A percentile compares a stretch with the other conserved stretches of the same genome.
These are phyloP conservation scores for Drosophila suboccidentalis DNA, from an alignment of 2,888 invertebrate genomes.

Conservation along the genomic window DNA sequence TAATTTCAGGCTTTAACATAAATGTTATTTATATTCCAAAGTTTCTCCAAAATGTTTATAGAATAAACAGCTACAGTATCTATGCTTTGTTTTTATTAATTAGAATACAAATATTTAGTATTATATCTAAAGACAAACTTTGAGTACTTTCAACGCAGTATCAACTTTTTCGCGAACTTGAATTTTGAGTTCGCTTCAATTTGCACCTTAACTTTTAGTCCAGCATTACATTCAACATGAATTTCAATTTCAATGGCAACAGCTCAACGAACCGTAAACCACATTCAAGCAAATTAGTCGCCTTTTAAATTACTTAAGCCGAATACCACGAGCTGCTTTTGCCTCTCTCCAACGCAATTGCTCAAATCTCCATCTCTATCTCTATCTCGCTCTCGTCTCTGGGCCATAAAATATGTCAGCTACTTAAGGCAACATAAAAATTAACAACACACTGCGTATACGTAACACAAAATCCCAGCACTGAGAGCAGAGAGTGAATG, in stretches of 20 bases:
- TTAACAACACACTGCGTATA: slow-evolving; percentile 63
- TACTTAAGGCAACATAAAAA: slow-evolving; percentile 66
- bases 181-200: slow-evolving; percentile 11
- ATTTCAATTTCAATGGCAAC: slow-evolving; percentile 42
- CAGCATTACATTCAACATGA: slow-evolving; percentile 31
- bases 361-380: slow-evolving; percentile 5
- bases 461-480: slow-evolving; percentile 40
- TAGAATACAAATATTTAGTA: not conserved
- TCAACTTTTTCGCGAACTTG: not conserved
- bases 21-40: not conserved
- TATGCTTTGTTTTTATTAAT: not conserved
- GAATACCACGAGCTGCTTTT: slow-evolving; percentile 1
- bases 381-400: slow-evolving; percentile 19
- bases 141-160: not conserved
- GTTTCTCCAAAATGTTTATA: not conserved
- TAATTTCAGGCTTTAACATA: too few relatives aligned
- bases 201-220: slow-evolving; percentile 19
- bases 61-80: too few relatives aligned
- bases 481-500: slow-evolving; percentile 7
- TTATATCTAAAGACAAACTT: not conserved
- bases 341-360: not conserved
- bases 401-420: slow-evolving; percentile 61
- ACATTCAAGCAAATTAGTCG: slow-evolving; percentile 58
- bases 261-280: slow-evolving; percentile 37
- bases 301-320: slow-evolving; percentile 61